Evolutionary conservation across 2,888 invertebrate genomes (phyloP), one percentile per base, ranked within the genome.

Genomic region (Rhagonycha lutea): DNA sequence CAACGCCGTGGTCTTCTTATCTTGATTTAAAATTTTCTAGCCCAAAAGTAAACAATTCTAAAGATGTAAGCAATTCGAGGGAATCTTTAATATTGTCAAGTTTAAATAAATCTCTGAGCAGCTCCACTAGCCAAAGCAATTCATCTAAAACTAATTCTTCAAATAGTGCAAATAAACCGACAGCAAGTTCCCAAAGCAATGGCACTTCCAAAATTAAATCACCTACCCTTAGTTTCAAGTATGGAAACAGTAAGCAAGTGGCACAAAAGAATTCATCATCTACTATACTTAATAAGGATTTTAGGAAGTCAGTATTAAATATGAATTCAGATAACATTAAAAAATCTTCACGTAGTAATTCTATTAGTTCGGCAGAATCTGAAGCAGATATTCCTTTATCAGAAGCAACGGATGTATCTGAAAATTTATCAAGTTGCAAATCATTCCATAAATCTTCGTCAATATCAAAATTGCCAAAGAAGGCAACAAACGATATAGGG

Each of bases 301-400:
- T 93, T 81, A 89, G 94, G 47, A 94, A 94, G 85, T 94, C 94
- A 0, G 92, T 92, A 0, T 85, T 94, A 12, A 94, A 94, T 86
- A 93, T 94, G 88, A 90, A 89, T 65, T 88, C 89, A 4, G 88
- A 88, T 18, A 85, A 83, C 78, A 3, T 14, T 12, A 73, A 87
- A 86, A 73, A 88, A n/a, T 83, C 89, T 9, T 85, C 86, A 74
- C 83, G 89, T 67, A 90, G 89, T 79, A 83, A 87, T 68, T 90
- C 90, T 1, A 88, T 86, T 14, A 89, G 89, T 82, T 89, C 90
- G 0, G 87, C 86, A 0, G 88, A 88, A 68, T 88, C 88, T 3
- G 88, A 88, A 79, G 82, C 82, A 11, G 85, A 88, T 88, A 82
- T 88, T 88, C 79, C 88, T 89, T 89, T 77, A 88, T 90, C 84